A percentile compares a stretch with the other conserved stretches of the same genome.
Evolutionary conservation across 2,888 invertebrate species (phyloP).

Genomic region (Aphrophora alni): DNA sequence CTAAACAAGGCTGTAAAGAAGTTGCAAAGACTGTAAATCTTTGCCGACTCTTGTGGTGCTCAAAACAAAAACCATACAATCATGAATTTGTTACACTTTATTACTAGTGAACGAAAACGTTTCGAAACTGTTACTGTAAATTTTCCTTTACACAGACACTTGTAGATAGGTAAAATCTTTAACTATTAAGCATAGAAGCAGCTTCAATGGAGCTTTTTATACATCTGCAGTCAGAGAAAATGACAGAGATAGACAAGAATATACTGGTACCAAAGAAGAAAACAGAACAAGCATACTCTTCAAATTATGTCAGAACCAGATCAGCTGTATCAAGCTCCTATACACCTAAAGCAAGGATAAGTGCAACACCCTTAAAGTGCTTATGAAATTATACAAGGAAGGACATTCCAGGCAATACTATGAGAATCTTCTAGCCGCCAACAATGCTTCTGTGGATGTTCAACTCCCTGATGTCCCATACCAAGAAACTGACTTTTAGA

Average conservation of each 20-base stretch:
- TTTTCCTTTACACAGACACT: constrained; percentile 21
- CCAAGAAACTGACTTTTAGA: too few species aligned
- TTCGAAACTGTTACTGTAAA: constrained; percentile 9
- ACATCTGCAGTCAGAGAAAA: too few species aligned
- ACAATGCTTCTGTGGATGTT: not conserved
- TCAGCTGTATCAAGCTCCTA: too few species aligned
- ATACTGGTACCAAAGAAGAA: not conserved
- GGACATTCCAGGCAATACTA: constrained; percentile 11
- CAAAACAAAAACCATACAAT: constrained; percentile 25
- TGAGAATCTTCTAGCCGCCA: constrained; percentile 14
- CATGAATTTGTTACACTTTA: constrained; percentile 3
- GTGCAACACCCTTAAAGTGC: not conserved
- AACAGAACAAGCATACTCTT: too few species aligned
- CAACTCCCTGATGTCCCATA: too few species aligned
- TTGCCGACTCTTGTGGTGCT: constrained; percentile 11
- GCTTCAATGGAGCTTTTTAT: too few species aligned
- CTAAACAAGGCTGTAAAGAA: not conserved
- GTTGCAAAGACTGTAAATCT: constrained; percentile 4
- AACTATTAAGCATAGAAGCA: constrained; percentile 12
- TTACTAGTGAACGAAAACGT: not conserved
- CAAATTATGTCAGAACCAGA: too few species aligned
- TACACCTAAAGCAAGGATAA: not conserved
- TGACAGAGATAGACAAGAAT: not conserved
- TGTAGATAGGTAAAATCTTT: constrained; percentile 18
- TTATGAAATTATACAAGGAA: constrained; percentile 21